Percentiles rank a stretch among this genome's conserved stretches.
These are phyloP conservation scores for Loxodonta africana DNA, from an alignment of 2,113 vertebrate species.

Conservation along the genomic window DNA sequence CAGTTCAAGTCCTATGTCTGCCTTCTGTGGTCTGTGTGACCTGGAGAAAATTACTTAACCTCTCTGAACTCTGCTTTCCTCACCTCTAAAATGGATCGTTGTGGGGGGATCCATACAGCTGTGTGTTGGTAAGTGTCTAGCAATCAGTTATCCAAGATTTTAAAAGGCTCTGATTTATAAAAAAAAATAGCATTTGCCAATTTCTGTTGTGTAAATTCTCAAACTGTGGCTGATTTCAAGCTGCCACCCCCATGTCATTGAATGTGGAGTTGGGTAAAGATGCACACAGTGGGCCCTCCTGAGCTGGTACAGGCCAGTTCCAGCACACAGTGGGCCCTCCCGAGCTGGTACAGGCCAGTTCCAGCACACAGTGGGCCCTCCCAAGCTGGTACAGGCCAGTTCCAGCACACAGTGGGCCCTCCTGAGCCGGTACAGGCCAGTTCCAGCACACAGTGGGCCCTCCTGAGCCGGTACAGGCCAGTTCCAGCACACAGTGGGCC, in stretches of 20 bases:
- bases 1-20: not conserved
- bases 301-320: not conserved
- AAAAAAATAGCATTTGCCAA: not conserved
- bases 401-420: not conserved
- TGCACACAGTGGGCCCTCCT: rapidly evolving
- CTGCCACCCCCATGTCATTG: rapidly evolving
- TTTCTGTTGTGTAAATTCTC: not conserved
- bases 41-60: not conserved
- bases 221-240: not conserved
- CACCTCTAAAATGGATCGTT: not conserved
- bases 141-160: not conserved
- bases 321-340: not conserved
- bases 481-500: not conserved
- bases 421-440: too few relatives aligned
- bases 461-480: not conserved
- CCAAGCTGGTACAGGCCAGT: too few relatives aligned
- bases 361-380: not conserved
- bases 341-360: too few relatives aligned
- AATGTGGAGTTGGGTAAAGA: not conserved
- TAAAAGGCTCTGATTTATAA: not conserved
- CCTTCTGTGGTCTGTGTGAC: not conserved
- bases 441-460: not conserved
- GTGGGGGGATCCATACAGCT: not conserved
- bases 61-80: constrained; percentile 11
- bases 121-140: not conserved